These are phyloP conservation scores for Columbina picui DNA, from an alignment of 2,113 vertebrate genomes.

Conservation along the genomic window DNA sequence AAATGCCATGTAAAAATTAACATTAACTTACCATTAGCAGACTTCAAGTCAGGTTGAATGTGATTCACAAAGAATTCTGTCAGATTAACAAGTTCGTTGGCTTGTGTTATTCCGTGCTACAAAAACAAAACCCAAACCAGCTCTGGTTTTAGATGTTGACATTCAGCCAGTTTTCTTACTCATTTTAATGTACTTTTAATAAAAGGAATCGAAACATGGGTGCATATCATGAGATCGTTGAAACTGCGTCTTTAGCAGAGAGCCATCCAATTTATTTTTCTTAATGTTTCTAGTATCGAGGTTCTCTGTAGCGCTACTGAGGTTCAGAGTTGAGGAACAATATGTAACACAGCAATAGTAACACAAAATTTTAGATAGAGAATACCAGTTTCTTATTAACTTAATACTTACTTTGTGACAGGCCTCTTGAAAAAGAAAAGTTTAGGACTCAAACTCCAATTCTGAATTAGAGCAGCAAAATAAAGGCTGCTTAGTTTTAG, in stretches of 20 bases:
- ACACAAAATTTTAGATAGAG: neutral
- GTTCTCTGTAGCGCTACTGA: neutral
- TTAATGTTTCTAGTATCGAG: neutral
- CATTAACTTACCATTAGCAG: slow-evolving; percentile 83
- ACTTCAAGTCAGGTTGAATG: slow-evolving; percentile 93
- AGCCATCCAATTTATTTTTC: neutral
- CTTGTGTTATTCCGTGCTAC: slow-evolving; percentile 98
- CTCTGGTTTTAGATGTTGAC: neutral
- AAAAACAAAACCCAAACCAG: slow-evolving; percentile 13
- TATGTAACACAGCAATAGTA: neutral
- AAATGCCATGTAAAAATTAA: neutral
- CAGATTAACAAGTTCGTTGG: slow-evolving; percentile 96
- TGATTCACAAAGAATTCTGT: slow-evolving; percentile 97
- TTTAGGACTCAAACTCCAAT: neutral
- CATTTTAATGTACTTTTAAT: neutral
- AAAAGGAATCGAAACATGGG: neutral
- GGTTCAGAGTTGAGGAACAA: neutral
- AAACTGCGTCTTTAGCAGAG: neutral
- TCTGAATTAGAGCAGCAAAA: neutral
- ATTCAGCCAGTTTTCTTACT: neutral
- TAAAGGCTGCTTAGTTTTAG: neutral
- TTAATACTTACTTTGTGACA: neutral
- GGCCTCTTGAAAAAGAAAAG: neutral
- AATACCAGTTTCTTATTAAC: neutral
- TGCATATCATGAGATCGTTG: neutral